A percentile compares a stretch with the other conserved stretches of the same genome.
These are phyloP conservation scores for Odontocolon sp. DNA, from an alignment of 2,888 invertebrate species.

Conservation along the genomic window DNA sequence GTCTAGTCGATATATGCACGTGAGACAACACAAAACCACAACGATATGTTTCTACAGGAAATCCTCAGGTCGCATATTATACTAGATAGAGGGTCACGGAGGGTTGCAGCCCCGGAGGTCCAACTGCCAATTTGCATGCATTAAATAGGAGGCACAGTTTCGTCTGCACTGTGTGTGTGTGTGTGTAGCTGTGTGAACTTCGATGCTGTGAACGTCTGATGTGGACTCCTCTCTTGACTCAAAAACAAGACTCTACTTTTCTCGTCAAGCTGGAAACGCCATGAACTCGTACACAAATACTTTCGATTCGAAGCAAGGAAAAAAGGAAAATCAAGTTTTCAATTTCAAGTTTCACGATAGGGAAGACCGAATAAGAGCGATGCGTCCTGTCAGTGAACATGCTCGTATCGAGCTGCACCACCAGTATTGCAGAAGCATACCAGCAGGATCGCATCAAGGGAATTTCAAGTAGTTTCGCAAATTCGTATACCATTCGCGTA, in stretches of 20 bases:
- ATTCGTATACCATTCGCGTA: conserved; percentile 61
- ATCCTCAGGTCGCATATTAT: conserved; percentile 45
- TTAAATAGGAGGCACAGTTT: conserved; percentile 51
- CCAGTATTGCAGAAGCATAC: conserved; percentile 38
- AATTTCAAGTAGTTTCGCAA: conserved; percentile 77
- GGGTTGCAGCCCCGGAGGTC: conserved; percentile 41
- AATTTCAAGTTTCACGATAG: conserved; percentile 66
- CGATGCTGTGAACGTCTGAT: conserved; percentile 8
- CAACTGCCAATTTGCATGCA: conserved; percentile 60
- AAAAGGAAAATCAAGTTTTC: conserved; percentile 74
- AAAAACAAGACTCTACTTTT: conserved; percentile 31
- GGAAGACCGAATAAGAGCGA: too few relatives aligned
- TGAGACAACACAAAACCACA: conserved; percentile 8
- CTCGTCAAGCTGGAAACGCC: not conserved
- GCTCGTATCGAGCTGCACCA: conserved; percentile 20
- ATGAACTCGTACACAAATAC: not conserved
- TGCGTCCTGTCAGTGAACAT: conserved; percentile 54
- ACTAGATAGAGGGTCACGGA: conserved; percentile 27
- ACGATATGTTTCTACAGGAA: conserved; percentile 40
- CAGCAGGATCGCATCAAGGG: conserved; percentile 70
- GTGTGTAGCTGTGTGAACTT: conserved; percentile 31
- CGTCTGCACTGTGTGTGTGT: conserved; percentile 14
- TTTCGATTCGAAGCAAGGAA: conserved; percentile 1
- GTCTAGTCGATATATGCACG: not conserved
- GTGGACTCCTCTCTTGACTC: conserved; percentile 6